phyloP scores from a whole-genome alignment of 2,888 invertebrate species.

The Pemphredon lugubris region DNA sequence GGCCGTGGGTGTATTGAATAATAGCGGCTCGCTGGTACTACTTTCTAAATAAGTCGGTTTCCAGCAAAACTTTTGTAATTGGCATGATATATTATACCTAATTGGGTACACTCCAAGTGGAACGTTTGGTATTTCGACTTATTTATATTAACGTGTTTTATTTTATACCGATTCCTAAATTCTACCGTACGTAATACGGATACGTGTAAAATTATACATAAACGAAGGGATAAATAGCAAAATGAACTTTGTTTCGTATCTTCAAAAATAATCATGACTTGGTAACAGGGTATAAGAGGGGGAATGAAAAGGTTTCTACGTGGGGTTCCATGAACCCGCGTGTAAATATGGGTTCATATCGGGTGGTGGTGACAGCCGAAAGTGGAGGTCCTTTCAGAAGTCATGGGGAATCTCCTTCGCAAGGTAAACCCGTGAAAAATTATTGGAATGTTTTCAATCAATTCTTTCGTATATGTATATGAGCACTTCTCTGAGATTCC shows the following conservation, averaged over 20 bases:
- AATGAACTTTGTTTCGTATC: conserved; percentile 37
- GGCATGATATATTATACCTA: background rate
- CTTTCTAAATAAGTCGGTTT: conserved; percentile 34
- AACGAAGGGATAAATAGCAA: conserved; percentile 35
- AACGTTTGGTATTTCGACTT: too few relatives aligned
- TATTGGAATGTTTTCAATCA: background rate
- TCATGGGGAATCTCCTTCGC: conserved; percentile 70
- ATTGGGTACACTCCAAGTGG: background rate
- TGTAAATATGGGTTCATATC: conserved; percentile 56
- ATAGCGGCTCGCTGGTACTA: conserved; percentile 16
- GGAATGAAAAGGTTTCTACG: conserved; percentile 42
- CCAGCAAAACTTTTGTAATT: conserved; percentile 6
- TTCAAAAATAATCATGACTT: conserved; percentile 52
- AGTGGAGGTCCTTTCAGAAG: conserved; percentile 57
- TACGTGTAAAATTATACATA: background rate
- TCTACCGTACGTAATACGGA: too few relatives aligned
- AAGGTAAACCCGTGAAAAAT: conserved; percentile 60
- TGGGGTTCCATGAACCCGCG: conserved; percentile 59
- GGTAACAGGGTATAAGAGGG: conserved; percentile 39
- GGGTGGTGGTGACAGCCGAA: conserved; percentile 53
- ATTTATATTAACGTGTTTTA: too few relatives aligned
- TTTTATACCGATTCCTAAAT: too few relatives aligned
- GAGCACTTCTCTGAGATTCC: too few relatives aligned
- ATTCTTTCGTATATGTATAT: too few relatives aligned
- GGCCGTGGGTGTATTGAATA: conserved; percentile 4